Conservation (phyloP, 1,140 invertebrate species). For the Branchinecta lynchi region DNA sequence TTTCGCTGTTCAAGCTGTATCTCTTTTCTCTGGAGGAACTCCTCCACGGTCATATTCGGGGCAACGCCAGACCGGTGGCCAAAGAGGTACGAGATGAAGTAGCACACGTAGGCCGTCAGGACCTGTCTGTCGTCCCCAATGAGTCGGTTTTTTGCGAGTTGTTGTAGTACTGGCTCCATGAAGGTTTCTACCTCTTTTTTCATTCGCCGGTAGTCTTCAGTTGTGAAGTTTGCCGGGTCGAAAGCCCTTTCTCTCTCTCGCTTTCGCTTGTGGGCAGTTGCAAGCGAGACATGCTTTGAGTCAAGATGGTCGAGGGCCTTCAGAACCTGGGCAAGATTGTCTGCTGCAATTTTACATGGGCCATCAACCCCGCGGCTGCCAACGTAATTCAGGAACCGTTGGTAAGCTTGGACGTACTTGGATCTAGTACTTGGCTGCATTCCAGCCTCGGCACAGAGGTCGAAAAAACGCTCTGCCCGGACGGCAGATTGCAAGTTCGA, state of each 20-base stretch:
- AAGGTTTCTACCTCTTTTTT: neutral
- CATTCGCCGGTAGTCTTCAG: neutral
- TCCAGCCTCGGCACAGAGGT: neutral
- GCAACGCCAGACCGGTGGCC: too few relatives aligned
- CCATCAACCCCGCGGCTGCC: neutral
- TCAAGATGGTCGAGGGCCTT: neutral
- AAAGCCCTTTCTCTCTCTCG: neutral
- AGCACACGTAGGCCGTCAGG: too few relatives aligned
- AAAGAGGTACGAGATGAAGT: too few relatives aligned
- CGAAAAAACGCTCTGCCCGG: neutral
- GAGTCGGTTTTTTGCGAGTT: too few relatives aligned
- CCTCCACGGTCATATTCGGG: too few relatives aligned
- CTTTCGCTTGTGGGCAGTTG: neutral
- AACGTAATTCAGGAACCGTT: neutral
- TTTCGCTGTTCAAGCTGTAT: too few relatives aligned
- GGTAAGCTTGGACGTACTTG: neutral
- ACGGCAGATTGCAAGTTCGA: neutral
- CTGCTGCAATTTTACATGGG: neutral
- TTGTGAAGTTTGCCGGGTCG: neutral
- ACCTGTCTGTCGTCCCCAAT: too few relatives aligned
- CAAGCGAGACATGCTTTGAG: neutral
- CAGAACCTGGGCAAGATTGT: neutral
- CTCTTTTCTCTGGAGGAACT: too few relatives aligned
- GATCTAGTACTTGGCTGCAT: neutral
- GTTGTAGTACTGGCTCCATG: neutral